These are phyloP conservation scores for Odontocerum albicorne DNA, from an alignment of 2,888 invertebrate genomes.

Conservation along the genomic window DNA sequence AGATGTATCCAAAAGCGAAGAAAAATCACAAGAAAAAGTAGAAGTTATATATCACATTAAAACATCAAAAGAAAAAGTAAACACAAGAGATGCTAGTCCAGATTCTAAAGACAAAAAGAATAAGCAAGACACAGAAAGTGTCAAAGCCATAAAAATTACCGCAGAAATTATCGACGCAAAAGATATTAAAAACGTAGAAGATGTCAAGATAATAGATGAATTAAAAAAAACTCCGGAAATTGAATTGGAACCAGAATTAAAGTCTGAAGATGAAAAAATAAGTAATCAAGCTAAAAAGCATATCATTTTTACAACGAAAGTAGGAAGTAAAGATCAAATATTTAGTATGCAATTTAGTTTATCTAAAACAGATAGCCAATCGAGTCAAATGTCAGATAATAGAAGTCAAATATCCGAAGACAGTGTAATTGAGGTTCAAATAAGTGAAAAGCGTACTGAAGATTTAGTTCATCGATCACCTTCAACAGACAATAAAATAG, in stretches of 20 bases:
- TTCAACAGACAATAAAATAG: slow-evolving; percentile 28
- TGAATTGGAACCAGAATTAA: slow-evolving; percentile 20
- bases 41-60: slow-evolving; percentile 20
- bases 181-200: slow-evolving; percentile 13
- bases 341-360: slow-evolving; percentile 68
- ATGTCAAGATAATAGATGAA: slow-evolving; percentile 9
- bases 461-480: slow-evolving; percentile 20
- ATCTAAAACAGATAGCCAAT: slow-evolving; percentile 65
- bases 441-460: slow-evolving; percentile 28
- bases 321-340: slow-evolving; percentile 70
- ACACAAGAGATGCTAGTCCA: slow-evolving; percentile 2
- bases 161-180: slow-evolving; percentile 7
- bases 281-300: slow-evolving; percentile 48
- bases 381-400: slow-evolving; percentile 59
- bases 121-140: slow-evolving; percentile 1
- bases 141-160: slow-evolving; percentile 5
- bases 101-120: slow-evolving; percentile 12
- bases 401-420: slow-evolving; percentile 36
- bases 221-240: slow-evolving; percentile 13
- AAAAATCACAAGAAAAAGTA: slow-evolving; percentile 26
- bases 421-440: slow-evolving; percentile 34
- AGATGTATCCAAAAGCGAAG: slow-evolving; percentile 27
- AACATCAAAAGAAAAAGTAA: slow-evolving; percentile 2
- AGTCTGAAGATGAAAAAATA: slow-evolving; percentile 27
- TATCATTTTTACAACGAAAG: slow-evolving; percentile 66